These are phyloP conservation scores for Trichonephila inaurata DNA, from an alignment of 1,140 invertebrate genomes.

Conservation along the genomic window DNA sequence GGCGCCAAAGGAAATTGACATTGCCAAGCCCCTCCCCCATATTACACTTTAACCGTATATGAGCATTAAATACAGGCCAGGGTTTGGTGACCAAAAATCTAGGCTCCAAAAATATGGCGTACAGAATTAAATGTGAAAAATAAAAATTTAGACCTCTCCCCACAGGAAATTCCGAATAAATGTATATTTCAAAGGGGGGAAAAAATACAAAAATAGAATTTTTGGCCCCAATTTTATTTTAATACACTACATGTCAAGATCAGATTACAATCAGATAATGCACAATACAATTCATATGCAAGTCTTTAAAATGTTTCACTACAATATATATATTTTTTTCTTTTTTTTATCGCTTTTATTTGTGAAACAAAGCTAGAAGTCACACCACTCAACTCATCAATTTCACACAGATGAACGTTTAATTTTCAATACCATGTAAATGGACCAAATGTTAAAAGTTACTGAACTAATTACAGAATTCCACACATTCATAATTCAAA, in stretches of 20 bases:
- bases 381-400: not conserved
- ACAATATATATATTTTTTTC: not conserved
- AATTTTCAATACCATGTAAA: not conserved
- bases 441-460: not conserved
- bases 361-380: not conserved
- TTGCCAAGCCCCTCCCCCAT: too few species aligned
- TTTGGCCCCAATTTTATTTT: constrained; percentile 27
- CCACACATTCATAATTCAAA: not conserved
- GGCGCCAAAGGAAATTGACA: too few species aligned
- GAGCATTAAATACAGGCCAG: too few species aligned
- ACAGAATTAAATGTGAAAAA: too few species aligned
- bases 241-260: not conserved
- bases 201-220: not conserved
- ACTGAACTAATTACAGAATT: not conserved
- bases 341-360: not conserved
- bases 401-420: not conserved
- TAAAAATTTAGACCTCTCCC: too few species aligned
- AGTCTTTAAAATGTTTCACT: not conserved
- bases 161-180: too few species aligned
- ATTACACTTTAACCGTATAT: too few species aligned
- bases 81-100: too few species aligned
- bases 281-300: not conserved
- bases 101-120: too few species aligned
- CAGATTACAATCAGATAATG: not conserved
- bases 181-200: too few species aligned